These are phyloP conservation scores for Lasioglossum oenotherae DNA, from an alignment of 2,888 invertebrate species.

Conservation along the genomic window DNA sequence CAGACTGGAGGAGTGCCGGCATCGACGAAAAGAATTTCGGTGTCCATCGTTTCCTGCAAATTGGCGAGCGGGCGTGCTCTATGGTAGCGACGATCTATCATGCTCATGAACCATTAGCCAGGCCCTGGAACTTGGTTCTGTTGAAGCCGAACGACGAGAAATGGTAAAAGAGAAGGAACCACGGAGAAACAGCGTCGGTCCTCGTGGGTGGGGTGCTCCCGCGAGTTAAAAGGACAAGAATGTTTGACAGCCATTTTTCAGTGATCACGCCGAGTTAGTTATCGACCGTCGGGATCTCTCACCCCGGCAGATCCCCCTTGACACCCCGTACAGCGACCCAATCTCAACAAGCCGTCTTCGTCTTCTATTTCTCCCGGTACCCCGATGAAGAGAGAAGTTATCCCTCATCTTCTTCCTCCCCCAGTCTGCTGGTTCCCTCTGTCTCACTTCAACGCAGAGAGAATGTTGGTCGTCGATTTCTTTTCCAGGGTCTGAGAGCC, in stretches of 20 bases:
- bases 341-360: constrained; percentile 75
- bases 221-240: constrained; percentile 82
- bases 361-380: constrained; percentile 76
- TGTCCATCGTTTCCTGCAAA: constrained; percentile 71
- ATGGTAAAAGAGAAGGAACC: constrained; percentile 36
- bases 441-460: constrained; percentile 39
- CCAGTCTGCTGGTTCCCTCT: constrained; percentile 54
- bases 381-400: constrained; percentile 76
- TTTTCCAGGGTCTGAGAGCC: constrained; percentile 27
- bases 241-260: constrained; percentile 84
- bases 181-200: constrained; percentile 65
- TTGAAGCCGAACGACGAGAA: constrained; percentile 31
- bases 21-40: constrained; percentile 47
- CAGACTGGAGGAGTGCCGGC: constrained; percentile 15
- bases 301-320: constrained; percentile 66
- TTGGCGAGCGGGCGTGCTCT: constrained; percentile 75
- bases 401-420: constrained; percentile 73
- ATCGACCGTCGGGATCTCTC: constrained; percentile 79
- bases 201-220: constrained; percentile 77
- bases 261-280: constrained; percentile 82
- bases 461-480: constrained; percentile 24
- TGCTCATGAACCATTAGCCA: constrained; percentile 79
- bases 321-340: constrained; percentile 70
- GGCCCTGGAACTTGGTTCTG: constrained; percentile 49
- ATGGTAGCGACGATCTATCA: constrained; percentile 73